Base-by-base conservation (phyloP, 2,888 invertebrate species). In the Anarsia innoxiella region DNA sequence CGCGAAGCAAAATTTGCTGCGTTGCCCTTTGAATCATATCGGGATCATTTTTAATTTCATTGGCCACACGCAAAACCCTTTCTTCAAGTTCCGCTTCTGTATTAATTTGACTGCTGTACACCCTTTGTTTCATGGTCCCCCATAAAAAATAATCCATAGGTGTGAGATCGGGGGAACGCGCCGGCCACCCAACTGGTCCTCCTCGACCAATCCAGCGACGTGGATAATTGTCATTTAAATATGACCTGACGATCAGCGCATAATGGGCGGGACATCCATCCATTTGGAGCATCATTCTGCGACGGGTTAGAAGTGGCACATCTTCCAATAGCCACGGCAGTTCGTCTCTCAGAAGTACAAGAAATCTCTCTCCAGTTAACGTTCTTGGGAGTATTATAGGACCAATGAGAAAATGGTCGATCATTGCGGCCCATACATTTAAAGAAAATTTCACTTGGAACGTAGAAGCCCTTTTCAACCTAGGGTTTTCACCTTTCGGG, bases 401-500 rank as follows among this genome's bases (percentile, higher is more conserved):
- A 4, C 28, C 28, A 12, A 28, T 12, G 3, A 28, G 12, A 28
- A 9, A 4, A 12, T 12, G 4, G 9, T 12, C 28, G 12, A 28
- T 28, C 4, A 28, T 10, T 6, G 10, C 38, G 29, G 23, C 41
- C 46, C 39, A 58, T 46, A 38, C 45, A 46, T 25, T 41, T 23
- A 26, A 38, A 13, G 9, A 31, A 36, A 35, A 28, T 9, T 28
- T 2, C 12, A 28, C 28, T 12, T 28, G 28, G 9, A 28, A 28
- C 6, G 31, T 12, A 6, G 28, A 28, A 4, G 6, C 2, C 12
- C 12, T 10, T 12, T 12, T 12, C 12, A 12, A 4, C 3, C 4
- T 4, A 4, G 28, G 28, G 9, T 28, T 28, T 12, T 11, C 3
- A 3, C 10, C n/a, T 10, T 25, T 25, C 4, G 13, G 12, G 12